phyloP scores from a whole-genome alignment of 2,888 invertebrate species.

The Ichneumoninae sp. region DNA sequence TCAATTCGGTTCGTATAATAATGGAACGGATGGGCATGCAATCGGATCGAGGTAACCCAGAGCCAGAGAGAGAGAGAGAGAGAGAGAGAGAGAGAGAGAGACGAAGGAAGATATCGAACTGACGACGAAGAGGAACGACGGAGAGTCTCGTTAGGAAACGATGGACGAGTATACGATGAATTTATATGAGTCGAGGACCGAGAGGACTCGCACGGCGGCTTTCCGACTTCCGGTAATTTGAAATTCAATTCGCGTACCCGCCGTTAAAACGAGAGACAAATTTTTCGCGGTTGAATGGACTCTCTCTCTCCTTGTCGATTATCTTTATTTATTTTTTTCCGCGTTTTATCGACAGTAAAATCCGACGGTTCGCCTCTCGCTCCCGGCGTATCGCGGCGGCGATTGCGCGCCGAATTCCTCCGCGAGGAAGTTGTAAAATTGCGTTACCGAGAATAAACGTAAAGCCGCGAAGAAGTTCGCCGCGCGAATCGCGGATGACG shows the following conservation, averaged over 20 bases:
- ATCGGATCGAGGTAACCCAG: slow-evolving; percentile 7
- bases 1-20: slow-evolving; percentile 46
- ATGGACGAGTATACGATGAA: slow-evolving; percentile 65
- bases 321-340: slow-evolving; percentile 5
- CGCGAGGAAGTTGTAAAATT: slow-evolving; percentile 81
- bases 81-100: slow-evolving; percentile 14
- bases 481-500: slow-evolving; percentile 46
- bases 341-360: slow-evolving; percentile 1
- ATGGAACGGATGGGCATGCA: slow-evolving; percentile 20
- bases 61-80: slow-evolving; percentile 17
- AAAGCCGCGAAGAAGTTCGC: slow-evolving; percentile 62
- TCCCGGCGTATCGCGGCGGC: slow-evolving; percentile 25
- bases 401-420: slow-evolving; percentile 45
- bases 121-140: slow-evolving; percentile 36
- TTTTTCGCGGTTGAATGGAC: slow-evolving; percentile 62
- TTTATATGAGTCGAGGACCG: slow-evolving; percentile 58
- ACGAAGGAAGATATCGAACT: slow-evolving; percentile 6
- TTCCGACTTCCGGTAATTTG: slow-evolving; percentile 64
- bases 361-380: not conserved
- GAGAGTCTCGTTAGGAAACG: slow-evolving; percentile 64
- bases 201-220: slow-evolving; percentile 51
- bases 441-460: slow-evolving; percentile 77
- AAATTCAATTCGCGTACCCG: slow-evolving; percentile 63
- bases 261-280: slow-evolving; percentile 67
- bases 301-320: slow-evolving; percentile 34